Base-by-base conservation (phyloP, 2,888 invertebrate genomes). In the Caenorhabditis sinica region DNA sequence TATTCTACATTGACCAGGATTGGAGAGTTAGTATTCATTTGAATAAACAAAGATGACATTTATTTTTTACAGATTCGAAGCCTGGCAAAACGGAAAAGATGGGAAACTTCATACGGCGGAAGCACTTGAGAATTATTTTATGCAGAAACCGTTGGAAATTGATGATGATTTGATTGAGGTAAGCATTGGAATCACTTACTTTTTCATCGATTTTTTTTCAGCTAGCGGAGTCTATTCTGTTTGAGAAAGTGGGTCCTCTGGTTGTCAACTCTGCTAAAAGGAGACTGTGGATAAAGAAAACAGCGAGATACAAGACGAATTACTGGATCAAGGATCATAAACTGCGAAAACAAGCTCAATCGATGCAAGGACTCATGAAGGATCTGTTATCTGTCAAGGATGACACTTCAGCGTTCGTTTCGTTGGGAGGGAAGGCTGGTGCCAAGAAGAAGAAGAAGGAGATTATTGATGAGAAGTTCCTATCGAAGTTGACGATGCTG, bases 311-410 rank as follows among this genome's bases (percentile, higher is more conserved):
- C 20, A 17, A 13, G 25, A 51, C 11, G 28, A 30, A 23, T 2
- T 77, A 51, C 56, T 65, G 63, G 53, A 9, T 43, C 15, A 72
- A 79, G 28, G 79, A 79, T 43, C 30, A 65, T 17, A 79, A 72
- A 17, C 33, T 53, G 23, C 63, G 79, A 8, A 71, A 65, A 13
- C 65, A 79, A 25, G 63, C 79, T 30, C 53, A 72, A 53, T 71
- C 79, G 5, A 30, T 72, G 28, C 71, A 65, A 63, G 36, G 30
- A 8, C 15, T 79, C 9, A 65, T 79, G 68, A 36, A 28, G 15
- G 68, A 69, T 36, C 23, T 69, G 2, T 25, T 76, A 30, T 30
- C 66, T 9, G 20, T 66, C 20, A 60, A 66, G 56, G 56, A 66
- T 25, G 75, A 63, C 8, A 40, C 2, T 30, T 53, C 36, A 13